Evolutionary conservation across 2,113 vertebrate genomes (phyloP), one percentile per base, ranked within the genome.

Genomic region (Phyllostomus hastatus): DNA sequence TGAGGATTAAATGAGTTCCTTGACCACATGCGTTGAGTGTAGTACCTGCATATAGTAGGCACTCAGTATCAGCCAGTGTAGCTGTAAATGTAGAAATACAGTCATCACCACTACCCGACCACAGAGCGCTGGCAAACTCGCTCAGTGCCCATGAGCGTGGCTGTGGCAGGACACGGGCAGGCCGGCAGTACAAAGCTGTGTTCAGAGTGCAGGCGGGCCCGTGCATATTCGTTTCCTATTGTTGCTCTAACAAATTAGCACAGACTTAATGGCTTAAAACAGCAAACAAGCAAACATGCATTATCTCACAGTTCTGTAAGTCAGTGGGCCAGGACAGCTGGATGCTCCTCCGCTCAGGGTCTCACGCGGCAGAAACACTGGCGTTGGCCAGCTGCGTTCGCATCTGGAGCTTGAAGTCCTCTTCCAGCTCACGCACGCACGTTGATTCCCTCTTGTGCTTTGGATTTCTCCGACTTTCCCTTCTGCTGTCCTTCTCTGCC

Each of bases 51-150:
- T 5, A 1, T 1, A 15, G 83, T 17, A 26, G 41, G 11, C 46
- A 15, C 46, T 16, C 1, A 17, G 57, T 7, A 1, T 14, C n/a
- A 1, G 9, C 43, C 28, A 0, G n/a, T 0, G 24, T 19, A 4
- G 1, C 46, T n/a, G 0, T 14, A 38, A 11, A 2, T 4, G 2
- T 1, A 4, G 1, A 5, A 6, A 15, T 1, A 8, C 3, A 38
- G 11, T 20, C n/a, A 2, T 22, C 3, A 12, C n/a, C 24, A 0
- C 7, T n/a, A 10, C 28, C 20, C 33, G 4, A 4, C 5, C 52
- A 0, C 11, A 0, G 2, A 38, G 16, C 1, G 0, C 38, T 19
- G 14, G n/a, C 4, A 20, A 14, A n/a, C 35, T 19, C n/a, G 41
- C 15, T 2, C 38, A 22, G 10, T 35, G 70, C 52, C 64, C 10